Conservation (phyloP, 2,797 vertebrate genomes). For the Spinus olivaceus region DNA sequence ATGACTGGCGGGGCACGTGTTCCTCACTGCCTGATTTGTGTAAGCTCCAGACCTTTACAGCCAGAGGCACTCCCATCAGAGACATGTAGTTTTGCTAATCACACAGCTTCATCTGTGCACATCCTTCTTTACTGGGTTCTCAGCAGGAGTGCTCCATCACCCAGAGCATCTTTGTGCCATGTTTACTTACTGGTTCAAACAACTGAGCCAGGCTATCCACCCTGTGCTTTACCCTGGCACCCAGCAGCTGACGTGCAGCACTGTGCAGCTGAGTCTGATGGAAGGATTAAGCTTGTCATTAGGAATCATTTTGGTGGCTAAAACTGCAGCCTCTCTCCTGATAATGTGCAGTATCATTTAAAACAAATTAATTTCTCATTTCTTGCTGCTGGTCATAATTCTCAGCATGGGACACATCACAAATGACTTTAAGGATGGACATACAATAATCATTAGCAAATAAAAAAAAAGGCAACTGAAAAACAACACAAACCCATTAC, state of each 20-base stretch:
- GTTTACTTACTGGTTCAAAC: background rate
- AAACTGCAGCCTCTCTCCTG: constrained; percentile 47
- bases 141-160: background rate
- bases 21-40: background rate
- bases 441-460: constrained; percentile 60
- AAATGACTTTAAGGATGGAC: constrained; percentile 71
- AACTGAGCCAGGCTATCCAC: background rate
- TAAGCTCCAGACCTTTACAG: background rate
- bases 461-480: background rate
- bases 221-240: background rate
- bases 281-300: constrained; percentile 63
- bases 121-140: background rate
- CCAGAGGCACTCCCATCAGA: background rate
- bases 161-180: background rate
- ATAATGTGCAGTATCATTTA: constrained; percentile 73
- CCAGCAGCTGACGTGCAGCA: fast-evolving
- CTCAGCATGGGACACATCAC: constrained; percentile 65
- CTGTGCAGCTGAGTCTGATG: constrained; percentile 2
- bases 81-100: background rate
- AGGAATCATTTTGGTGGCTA: constrained; percentile 62
- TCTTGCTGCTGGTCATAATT: constrained; percentile 73
- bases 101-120: background rate
- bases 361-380: constrained; percentile 80
- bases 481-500: background rate
- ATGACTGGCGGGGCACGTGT: fast-evolving